Base-by-base conservation (phyloP, 2,797 vertebrate species). In the Vireo griseus region DNA sequence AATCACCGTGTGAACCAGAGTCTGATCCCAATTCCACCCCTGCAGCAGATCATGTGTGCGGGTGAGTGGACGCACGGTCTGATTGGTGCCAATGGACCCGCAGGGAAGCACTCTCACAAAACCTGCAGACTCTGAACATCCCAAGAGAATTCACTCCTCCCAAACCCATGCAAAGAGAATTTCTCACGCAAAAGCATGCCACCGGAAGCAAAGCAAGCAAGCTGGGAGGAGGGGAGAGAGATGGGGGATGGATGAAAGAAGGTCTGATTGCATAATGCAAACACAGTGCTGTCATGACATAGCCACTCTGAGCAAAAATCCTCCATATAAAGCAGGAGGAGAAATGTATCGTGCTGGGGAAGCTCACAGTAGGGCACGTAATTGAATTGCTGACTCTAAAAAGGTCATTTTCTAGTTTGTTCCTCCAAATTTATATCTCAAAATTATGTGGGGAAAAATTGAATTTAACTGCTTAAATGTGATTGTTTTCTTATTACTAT, bases 401-500 rank as follows among this genome's bases (percentile, higher is more conserved):
- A 95, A 93, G 92, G 92, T 94, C 80, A 89, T 97, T 97, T 95
- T 93, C 91, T 82, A 96, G 91, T 94, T 95, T 93, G 92, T 93
- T 96, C 84, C 79, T 96, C 66, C 82, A 81, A 94, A 96, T 97
- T 94, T 96, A 4, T 97, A 90, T 92, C 94, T 94, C 88, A 87
- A 80, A 96, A 97, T 96, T 95, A 95, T 45, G 87, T 87, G 86
- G 79, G 86, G 58, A 58, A 94, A 96, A 96, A 96, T 69, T 61
- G 74, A 81, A 96, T 96, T 87, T 94, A 95, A 96, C 93, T 86
- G 96, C 88, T 95, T 89, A 69, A 90, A 95, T 93, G 93, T 85
- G 96, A 97, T 96, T 97, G 95, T 96, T 97, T 97, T 96, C 95
- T 97, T 97, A 97, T 89, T 97, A 90, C 79, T 67, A 94, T 51